Conservation (phyloP, 2,888 invertebrate genomes). For the Tachina fera region DNA sequence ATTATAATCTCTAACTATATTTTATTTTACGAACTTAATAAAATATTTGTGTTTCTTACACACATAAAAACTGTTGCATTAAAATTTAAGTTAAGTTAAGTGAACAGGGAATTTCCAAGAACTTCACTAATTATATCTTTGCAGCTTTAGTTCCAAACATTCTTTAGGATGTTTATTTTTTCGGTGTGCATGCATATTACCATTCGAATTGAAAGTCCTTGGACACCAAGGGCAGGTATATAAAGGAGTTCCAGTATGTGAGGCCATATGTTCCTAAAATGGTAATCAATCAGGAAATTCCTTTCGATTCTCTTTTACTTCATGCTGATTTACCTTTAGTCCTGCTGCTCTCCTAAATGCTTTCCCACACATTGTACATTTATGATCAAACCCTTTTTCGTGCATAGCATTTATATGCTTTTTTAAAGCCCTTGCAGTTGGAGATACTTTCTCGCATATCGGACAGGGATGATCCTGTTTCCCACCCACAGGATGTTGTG, state of each 20-base stretch:
- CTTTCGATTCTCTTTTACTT: background rate
- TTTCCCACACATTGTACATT: slow-evolving; percentile 81
- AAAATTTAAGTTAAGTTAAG: too few relatives aligned
- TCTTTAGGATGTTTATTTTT: slow-evolving; percentile 81
- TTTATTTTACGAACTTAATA: too few relatives aligned
- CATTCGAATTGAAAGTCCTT: slow-evolving; percentile 81
- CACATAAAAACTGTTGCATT: too few relatives aligned
- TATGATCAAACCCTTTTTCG: slow-evolving; percentile 77
- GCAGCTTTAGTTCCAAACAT: slow-evolving; percentile 74
- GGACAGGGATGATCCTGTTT: slow-evolving; percentile 78
- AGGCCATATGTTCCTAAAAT: slow-evolving; percentile 80
- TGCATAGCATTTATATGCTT: slow-evolving; percentile 81
- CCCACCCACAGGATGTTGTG: slow-evolving; percentile 78
- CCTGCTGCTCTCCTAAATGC: slow-evolving; percentile 79
- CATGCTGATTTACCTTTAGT: background rate
- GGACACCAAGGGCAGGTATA: slow-evolving; percentile 81
- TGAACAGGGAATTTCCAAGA: too few relatives aligned
- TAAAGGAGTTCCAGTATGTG: slow-evolving; percentile 80
- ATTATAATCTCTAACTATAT: too few relatives aligned
- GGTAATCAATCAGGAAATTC: background rate
- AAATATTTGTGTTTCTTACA: too few relatives aligned
- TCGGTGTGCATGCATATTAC: slow-evolving; percentile 81
- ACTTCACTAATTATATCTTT: slow-evolving; percentile 17
- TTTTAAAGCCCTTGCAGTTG: slow-evolving; percentile 80
- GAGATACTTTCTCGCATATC: slow-evolving; percentile 80